These are phyloP conservation scores for Philhelius pedissequus DNA, from an alignment of 2,888 invertebrate species.

Conservation along the genomic window DNA sequence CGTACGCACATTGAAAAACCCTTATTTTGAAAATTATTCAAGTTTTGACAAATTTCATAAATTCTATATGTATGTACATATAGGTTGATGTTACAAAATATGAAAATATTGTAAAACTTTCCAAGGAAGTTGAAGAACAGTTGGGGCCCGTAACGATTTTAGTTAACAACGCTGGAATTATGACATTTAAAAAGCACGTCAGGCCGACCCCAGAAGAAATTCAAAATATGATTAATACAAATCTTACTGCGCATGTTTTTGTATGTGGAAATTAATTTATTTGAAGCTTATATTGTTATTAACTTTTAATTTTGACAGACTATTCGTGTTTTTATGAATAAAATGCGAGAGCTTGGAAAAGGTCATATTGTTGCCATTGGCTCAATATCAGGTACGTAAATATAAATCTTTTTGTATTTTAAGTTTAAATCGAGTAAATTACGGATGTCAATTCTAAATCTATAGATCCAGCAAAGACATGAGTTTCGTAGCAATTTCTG, in stretches of 20 bases:
- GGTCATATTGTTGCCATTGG: conserved; percentile 77
- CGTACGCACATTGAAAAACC: conserved; percentile 47
- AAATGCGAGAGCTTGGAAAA: conserved; percentile 74
- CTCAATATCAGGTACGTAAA: conserved; percentile 72
- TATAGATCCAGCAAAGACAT: no score
- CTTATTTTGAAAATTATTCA: background rate
- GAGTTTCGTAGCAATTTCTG: no score
- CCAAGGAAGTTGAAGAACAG: conserved; percentile 71
- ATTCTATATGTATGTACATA: no score
- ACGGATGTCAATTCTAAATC: no score
- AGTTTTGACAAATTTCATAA: background rate
- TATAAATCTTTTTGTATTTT: background rate
- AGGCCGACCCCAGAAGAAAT: conserved; percentile 74
- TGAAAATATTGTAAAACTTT: conserved; percentile 70
- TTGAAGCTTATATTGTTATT: background rate
- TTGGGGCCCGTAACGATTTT: conserved; percentile 77
- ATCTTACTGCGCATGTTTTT: conserved; percentile 78
- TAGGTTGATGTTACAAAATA: conserved; percentile 73
- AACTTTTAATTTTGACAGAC: conserved; percentile 71
- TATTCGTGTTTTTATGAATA: conserved; percentile 75
- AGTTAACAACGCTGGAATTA: conserved; percentile 78
- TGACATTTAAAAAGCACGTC: conserved; percentile 67
- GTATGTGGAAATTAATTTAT: conserved; percentile 69
- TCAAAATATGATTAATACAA: conserved; percentile 77
- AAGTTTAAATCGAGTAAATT: no score